Conservation (phyloP, 2,888 invertebrate genomes). For the Oscheius sp. region DNA sequence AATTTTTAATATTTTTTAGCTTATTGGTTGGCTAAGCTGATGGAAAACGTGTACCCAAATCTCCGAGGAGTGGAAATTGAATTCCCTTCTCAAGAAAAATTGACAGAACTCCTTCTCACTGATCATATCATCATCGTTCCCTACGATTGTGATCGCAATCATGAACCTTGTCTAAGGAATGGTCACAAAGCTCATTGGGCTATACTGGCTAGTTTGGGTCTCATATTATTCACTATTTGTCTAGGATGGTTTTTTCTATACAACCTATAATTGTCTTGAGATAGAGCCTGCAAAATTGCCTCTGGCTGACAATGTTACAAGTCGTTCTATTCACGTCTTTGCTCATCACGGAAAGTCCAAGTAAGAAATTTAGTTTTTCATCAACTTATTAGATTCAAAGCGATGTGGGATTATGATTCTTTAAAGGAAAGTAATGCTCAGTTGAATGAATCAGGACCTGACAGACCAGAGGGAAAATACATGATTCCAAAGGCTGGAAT, state of each 20-base stretch:
- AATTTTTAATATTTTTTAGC: conserved; percentile 37
- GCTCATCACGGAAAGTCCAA: conserved; percentile 59
- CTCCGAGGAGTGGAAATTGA: conserved; percentile 20
- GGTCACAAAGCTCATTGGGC: conserved; percentile 66
- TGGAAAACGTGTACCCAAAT: conserved; percentile 30
- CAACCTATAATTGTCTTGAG: background rate
- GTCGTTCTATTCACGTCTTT: conserved; percentile 1
- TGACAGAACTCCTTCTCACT: conserved; percentile 22
- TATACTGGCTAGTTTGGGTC: conserved; percentile 52
- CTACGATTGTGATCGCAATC: conserved; percentile 67
- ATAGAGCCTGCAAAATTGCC: background rate
- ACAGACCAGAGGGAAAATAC: conserved; percentile 25
- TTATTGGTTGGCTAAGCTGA: conserved; percentile 41
- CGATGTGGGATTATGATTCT: conserved; percentile 50
- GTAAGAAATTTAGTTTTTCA: conserved; percentile 31
- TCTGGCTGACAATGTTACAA: background rate
- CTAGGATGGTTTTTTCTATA: conserved; percentile 41
- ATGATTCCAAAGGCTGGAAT: conserved; percentile 3
- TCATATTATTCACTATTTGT: too few species aligned
- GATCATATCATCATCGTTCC: conserved; percentile 52
- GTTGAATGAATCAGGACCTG: conserved; percentile 47
- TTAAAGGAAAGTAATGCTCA: conserved; percentile 60
- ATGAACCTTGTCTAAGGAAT: conserved; percentile 48
- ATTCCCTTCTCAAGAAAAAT: conserved; percentile 33
- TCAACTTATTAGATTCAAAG: conserved; percentile 41